Evolutionary conservation across 2,113 vertebrate species (phyloP), one percentile per base, ranked within the genome.

Genomic region (Camelus bactrianus): DNA sequence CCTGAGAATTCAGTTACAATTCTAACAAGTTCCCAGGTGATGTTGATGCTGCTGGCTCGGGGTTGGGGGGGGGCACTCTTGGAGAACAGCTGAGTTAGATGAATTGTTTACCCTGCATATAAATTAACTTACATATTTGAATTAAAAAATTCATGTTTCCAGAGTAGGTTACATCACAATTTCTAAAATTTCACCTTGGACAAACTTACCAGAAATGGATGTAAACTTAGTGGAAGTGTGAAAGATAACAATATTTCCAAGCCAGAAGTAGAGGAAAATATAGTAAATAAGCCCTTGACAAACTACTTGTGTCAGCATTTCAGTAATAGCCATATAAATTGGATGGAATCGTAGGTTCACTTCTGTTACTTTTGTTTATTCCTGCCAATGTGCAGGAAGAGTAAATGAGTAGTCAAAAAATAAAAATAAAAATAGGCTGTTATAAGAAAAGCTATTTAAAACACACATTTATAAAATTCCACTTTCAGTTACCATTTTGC

Each of bases 331-430:
- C 17, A 15, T 67, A 42, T 26, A 79, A 89, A 30, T 32, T 52
- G 32, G n/a, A 22, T 65, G 81, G 30, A 75, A 67, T 58, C 9
- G 0, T 48, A 67, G 69, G 12, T 50, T 84, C 30, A 38, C 88
- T 94, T 86, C 85, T 73, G 22, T 83, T 95, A 76, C 35, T 85
- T 93, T 88, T 93, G 46, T 80, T 89, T 69, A 85, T 32, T 92
- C 26, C 35, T 81, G 86, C 11, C 46, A 93, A 58, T n/a, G 10
- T 77, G 9, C 26, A 73, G 35, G 52, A 84, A 85, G 48, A 73
- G 9, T 50, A 80, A 94, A 84, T 70, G 46, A 48, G 30, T 24
- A 70, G 35, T 35, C 62, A 73, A 92, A 91, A 64, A 62, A 28
- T 19, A 69, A 76, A 79, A 80, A 35, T 70, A 91, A 73, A 65